Base-by-base conservation (phyloP, 1,140 invertebrate species). In the Epicauta chinensis region DNA sequence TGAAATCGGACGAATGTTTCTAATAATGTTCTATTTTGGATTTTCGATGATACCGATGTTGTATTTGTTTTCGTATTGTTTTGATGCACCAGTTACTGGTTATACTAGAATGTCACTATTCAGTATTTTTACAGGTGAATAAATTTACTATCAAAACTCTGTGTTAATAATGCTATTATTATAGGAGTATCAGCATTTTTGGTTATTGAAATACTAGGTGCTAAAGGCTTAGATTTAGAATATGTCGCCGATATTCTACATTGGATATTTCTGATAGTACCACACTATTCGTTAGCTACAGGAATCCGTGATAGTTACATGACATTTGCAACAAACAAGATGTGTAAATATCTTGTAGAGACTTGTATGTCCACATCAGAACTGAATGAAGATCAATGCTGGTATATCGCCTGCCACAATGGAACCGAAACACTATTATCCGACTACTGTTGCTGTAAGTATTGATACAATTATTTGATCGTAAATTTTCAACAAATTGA, bases 71-170 rank as follows among this genome's bases (percentile, higher is more conserved):
- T 80, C 80, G 12, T 79, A 77, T 51, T 46, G 77, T 2, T 87
- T 86, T 57, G 70, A 66, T 7, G 75, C 80, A 17, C 86, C 81
- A 49, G 84, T 80, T 48, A 84, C 78, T 48, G 87, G 87, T 16
- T 91, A 81, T 73, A 84, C 81, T 32, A 76, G 75, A 61, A 75
- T 82, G 61, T 81, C 76, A 38, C 79, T 80, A 58, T 76, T 81
- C 61, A 88, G 83, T 69, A 79, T 84, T 52, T 83, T 82, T 67
- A 75, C 73, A 56, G 85, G 81, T 81, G 52, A 49, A n/a, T 5
- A 23, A 23, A 23, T 23, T 5, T 23, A 1, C 23, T 37, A 9
- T 50, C 16, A 10, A 3, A 37, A 35, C n/a, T n/a, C n/a, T n/a
- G 10, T 48, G 31, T 4, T 16, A 34, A 43, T 36, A 16, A 48